Evolutionary conservation across 1,140 invertebrate genomes (phyloP), one percentile per base, ranked within the genome.

Genomic region (Heliconius himera): DNA sequence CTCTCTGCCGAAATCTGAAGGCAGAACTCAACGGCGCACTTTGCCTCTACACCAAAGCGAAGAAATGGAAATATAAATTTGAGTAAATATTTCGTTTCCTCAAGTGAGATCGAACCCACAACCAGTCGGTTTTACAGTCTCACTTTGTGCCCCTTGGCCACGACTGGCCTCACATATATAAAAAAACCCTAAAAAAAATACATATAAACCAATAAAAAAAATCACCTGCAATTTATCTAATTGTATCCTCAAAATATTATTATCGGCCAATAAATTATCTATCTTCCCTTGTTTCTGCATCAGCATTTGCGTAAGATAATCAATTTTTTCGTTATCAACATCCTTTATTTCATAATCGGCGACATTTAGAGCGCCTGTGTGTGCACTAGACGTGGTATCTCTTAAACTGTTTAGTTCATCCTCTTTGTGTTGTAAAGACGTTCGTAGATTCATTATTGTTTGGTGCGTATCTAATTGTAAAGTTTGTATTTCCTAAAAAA

Each of bases 271-370:
- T 46, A 98, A 91, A 74, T 96, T 95, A 88, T 98, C 97, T 26
- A 98, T 92, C 81, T 96, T 95, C 74, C 96, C 97, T 90, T 98
- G 98, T 90, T 97, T 98, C 82, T 97, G 95, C 79, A 98, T 97
- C 20, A 98, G 92, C 60, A 96, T 97, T 88, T 98, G 96, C 2
- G 97, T 98, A 20, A 98, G 92, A 66, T 87, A 88, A 33, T 91
- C 81, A n/a, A 93, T 87, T 78, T 91, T 93, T 16, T 93, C 88
- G 20, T 82, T 87, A 36, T 91, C 91, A 76, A 91, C 86, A 41
- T 85, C 83, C 73, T 88, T 88, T 20, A 79, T 88, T 74, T 87
- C 96, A 94, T 81, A 96, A 94, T 95, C 97, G 95, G 80, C 97
- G 85, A 94, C 97, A 96, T 93, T 93, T 2, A 92, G 77, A 1